Conservation (phyloP, 2,113 vertebrate species). For the Promerops cafer region DNA sequence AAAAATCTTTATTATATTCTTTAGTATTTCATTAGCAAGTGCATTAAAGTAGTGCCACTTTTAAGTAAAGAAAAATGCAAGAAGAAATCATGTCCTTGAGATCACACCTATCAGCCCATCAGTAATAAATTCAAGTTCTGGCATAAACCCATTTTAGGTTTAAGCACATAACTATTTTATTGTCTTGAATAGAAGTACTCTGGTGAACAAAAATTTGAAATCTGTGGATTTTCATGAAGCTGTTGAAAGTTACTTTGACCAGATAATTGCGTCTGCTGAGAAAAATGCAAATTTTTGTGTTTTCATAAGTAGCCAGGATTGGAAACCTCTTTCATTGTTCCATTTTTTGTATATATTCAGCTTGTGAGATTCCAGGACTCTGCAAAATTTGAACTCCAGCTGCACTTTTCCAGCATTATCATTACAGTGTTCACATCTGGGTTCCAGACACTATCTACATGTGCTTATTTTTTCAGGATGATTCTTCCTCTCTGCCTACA, state of each 20-base stretch:
- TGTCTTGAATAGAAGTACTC: neutral
- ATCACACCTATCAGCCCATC: neutral
- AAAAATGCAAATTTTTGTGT: neutral
- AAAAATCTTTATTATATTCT: neutral
- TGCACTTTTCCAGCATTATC: neutral
- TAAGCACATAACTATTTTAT: neutral
- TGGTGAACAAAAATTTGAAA: neutral
- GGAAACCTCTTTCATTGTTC: neutral
- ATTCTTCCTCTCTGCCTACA: neutral
- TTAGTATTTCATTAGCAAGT: neutral
- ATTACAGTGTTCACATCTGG: slow-evolving; percentile 57
- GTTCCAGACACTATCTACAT: slow-evolving; percentile 32
- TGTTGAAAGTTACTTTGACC: neutral
- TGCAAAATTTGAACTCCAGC: slow-evolving; percentile 22
- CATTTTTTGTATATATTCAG: neutral
- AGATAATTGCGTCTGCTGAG: neutral
- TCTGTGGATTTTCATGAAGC: neutral
- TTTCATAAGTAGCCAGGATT: neutral
- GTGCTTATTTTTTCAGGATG: neutral
- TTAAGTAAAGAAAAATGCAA: neutral
- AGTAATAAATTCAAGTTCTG: neutral
- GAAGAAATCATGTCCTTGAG: neutral
- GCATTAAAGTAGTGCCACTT: neutral
- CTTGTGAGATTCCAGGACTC: slow-evolving; percentile 19
- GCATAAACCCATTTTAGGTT: neutral